Percentiles rank a stretch among this genome's conserved stretches.
phyloP scores from a whole-genome alignment of 2,888 invertebrate species.

The Salticus scenicus region DNA sequence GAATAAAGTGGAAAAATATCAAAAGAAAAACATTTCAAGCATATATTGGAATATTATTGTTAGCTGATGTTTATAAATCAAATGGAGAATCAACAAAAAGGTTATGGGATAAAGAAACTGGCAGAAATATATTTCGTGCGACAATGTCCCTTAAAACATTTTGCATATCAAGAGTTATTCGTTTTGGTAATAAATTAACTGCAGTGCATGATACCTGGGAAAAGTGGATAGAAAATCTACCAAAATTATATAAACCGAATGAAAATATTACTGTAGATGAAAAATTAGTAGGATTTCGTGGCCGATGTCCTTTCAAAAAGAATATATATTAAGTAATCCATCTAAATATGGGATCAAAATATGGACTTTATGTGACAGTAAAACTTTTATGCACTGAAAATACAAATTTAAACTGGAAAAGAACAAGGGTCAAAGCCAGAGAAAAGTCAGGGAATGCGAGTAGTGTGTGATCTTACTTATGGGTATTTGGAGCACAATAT shows the following conservation, averaged over 20 bases:
- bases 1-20: neutral
- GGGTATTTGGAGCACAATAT: neutral
- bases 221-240: conserved; percentile 6
- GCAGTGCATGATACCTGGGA: neutral
- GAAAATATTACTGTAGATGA: conserved; percentile 13
- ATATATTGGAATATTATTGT: conserved; percentile 26
- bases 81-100: conserved; percentile 24
- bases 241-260: conserved; percentile 16
- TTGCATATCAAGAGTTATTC: neutral
- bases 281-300: conserved; percentile 17
- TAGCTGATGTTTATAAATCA: conserved; percentile 28
- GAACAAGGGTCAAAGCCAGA: conserved; percentile 2
- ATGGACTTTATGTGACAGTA: neutral
- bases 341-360: neutral
- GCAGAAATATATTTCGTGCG: conserved; percentile 4
- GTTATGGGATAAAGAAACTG: conserved; percentile 13
- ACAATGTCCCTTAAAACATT: conserved; percentile 8
- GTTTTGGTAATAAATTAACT: conserved; percentile 22
- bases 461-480: conserved; percentile 10
- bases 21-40: conserved; percentile 23
- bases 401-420: neutral
- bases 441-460: conserved; percentile 15
- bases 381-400: conserved; percentile 1
- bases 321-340: conserved; percentile 5
- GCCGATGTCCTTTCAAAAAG: conserved; percentile 14